Conservation (phyloP, 2,797 vertebrate genomes). For the Falco rusticolus region DNA sequence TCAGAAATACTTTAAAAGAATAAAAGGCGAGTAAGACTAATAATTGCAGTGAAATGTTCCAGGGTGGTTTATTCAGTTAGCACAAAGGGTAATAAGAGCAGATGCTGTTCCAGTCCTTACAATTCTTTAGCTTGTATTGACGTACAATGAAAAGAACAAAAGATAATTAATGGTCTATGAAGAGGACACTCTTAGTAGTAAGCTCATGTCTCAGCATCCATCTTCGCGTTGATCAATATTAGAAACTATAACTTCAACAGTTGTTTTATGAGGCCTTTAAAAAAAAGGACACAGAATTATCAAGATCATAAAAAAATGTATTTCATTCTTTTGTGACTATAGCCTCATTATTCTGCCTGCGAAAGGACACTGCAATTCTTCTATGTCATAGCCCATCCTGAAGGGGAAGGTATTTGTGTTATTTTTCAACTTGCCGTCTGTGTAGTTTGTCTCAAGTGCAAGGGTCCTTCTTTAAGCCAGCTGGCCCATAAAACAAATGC, state of each 20-base stretch:
- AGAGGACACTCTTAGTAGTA: not conserved
- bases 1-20: not conserved
- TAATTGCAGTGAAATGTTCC: slow-evolving; percentile 31
- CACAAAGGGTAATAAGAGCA: slow-evolving; percentile 20
- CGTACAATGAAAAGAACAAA: slow-evolving; percentile 46
- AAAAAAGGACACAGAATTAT: slow-evolving; percentile 35
- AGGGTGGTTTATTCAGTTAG: slow-evolving; percentile 14
- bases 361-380: not conserved
- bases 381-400: not conserved
- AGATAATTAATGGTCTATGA: slow-evolving; percentile 29
- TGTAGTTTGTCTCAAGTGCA: not conserved
- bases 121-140: slow-evolving; percentile 12
- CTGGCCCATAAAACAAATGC: not conserved
- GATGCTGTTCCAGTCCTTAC: slow-evolving; percentile 11
- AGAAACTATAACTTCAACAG: slow-evolving; percentile 31
- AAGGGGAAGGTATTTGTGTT: not conserved
- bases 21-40: slow-evolving; percentile 8
- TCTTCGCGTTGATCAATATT: slow-evolving; percentile 50
- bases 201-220: slow-evolving; percentile 24
- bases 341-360: slow-evolving; percentile 18
- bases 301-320: slow-evolving; percentile 46
- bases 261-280: slow-evolving; percentile 33
- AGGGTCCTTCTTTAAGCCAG: not conserved
- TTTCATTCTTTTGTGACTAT: slow-evolving; percentile 38
- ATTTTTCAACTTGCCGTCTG: not conserved